These are phyloP conservation scores for Cryptophagus acutangulus DNA, from an alignment of 2,888 invertebrate species.

Conservation along the genomic window DNA sequence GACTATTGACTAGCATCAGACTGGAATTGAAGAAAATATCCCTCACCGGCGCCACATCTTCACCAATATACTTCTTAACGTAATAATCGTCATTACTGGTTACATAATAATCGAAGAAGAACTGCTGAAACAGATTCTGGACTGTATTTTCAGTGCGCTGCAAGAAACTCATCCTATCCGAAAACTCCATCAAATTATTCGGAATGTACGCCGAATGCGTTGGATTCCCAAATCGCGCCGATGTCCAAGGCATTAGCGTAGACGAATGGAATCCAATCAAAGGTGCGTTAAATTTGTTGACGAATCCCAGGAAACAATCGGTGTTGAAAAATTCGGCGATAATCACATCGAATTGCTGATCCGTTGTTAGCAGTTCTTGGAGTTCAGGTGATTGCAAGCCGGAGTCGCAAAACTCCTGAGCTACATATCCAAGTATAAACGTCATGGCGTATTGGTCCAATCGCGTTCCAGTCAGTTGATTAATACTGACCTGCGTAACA, in stretches of 20 bases:
- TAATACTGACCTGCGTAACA: constrained; percentile 12
- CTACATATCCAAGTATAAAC: constrained; percentile 11
- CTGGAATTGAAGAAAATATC: constrained; percentile 47
- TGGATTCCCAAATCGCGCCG: constrained; percentile 48
- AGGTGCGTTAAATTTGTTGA: constrained; percentile 58
- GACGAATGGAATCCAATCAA: constrained; percentile 51
- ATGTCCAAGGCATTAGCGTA: constrained; percentile 48
- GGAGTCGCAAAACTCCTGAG: constrained; percentile 16
- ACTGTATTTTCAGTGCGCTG: constrained; percentile 46
- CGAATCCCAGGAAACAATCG: constrained; percentile 63
- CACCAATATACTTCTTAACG: constrained; percentile 33
- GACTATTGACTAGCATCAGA: constrained; percentile 49
- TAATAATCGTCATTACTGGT: constrained; percentile 26
- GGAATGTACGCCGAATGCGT: constrained; percentile 50
- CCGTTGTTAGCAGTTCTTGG: constrained; percentile 40
- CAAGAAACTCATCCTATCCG: constrained; percentile 35
- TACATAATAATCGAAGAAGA: constrained; percentile 30
- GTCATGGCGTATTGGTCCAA: constrained; percentile 15
- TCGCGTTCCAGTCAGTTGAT: constrained; percentile 9
- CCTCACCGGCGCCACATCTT: constrained; percentile 34
- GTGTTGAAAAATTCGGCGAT: constrained; percentile 65
- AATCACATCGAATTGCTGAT: constrained; percentile 59
- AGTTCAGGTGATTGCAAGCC: constrained; percentile 38
- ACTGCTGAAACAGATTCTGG: constrained; percentile 16
- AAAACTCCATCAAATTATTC: constrained; percentile 44